A percentile compares a stretch with the other conserved stretches of the same genome.
Conservation (phyloP, 2,797 vertebrate genomes). For the Atherinosoma microstoma region DNA sequence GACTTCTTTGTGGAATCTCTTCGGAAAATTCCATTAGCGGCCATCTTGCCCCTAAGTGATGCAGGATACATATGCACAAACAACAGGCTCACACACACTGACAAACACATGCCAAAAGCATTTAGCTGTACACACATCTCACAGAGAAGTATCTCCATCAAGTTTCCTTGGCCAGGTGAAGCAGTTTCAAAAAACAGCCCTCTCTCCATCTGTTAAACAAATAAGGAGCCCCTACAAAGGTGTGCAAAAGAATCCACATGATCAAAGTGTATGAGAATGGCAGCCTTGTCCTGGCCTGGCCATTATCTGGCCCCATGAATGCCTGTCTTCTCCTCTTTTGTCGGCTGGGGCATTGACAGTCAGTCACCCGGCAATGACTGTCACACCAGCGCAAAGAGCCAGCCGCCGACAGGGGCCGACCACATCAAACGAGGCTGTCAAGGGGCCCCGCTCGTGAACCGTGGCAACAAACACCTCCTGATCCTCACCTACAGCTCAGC, state of each 20-base stretch:
- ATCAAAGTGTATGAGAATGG: constrained; percentile 84
- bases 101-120: constrained; percentile 62
- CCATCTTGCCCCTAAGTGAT: constrained; percentile 31
- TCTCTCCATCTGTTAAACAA: constrained; percentile 82
- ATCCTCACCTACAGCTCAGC: constrained; percentile 84
- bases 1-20: constrained; percentile 13
- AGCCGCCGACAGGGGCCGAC: constrained; percentile 82
- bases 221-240: constrained; percentile 82
- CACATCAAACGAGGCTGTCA: constrained; percentile 85
- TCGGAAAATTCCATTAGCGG: background rate
- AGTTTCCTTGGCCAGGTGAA: constrained; percentile 72
- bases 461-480: constrained; percentile 85
- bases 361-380: constrained; percentile 87
- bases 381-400: constrained; percentile 86
- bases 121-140: constrained; percentile 66
- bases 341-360: constrained; percentile 84
- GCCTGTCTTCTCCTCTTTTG: constrained; percentile 86
- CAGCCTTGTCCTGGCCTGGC: constrained; percentile 80
- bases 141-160: constrained; percentile 74
- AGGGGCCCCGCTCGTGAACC: constrained; percentile 82
- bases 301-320: constrained; percentile 85
- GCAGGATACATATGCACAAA: constrained; percentile 2
- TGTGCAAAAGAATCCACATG: constrained; percentile 81
- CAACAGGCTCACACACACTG: constrained; percentile 29
- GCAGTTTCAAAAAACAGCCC: constrained; percentile 65